Evolutionary conservation across 2,797 vertebrate species (phyloP), one percentile per base, ranked within the genome.

Genomic region (Scomberomorus guttatus): DNA sequence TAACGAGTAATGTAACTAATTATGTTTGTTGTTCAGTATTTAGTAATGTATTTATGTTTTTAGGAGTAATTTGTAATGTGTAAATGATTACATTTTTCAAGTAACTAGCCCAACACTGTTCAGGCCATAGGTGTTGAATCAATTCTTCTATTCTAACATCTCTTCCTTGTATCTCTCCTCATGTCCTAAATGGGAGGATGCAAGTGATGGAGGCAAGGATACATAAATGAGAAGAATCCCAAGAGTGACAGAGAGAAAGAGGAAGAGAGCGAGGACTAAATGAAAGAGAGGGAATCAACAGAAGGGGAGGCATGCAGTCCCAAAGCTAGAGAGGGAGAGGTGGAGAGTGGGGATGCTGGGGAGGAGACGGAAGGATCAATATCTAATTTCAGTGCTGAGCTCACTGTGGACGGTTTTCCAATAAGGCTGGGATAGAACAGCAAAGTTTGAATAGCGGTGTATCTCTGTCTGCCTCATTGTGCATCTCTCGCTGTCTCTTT

Each of bases 361-460:
- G 73, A 52, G 79, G 83, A 70, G 93, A 94, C 65, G 94, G 94
- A 94, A 92, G 94, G 95, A 98, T 99, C 97, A 97, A 98, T 99
- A 99, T 97, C 96, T 98, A 97, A 99, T 99, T 99, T 98, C 97
- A 93, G 95, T 95, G 93, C 95, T 90, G 94, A 96, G 96, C 96
- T 95, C 95, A 93, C 93, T 94, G 87, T 88, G 89, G 94, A 96
- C 92, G 94, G 96, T 96, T 97, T 96, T 96, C 97, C 97, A 96
- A 98, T 98, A 97, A 97, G 96, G 95, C 95, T 91, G 94, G 91
- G 90, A 93, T 84, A 89, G 88, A 94, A 93, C 90, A 91, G 82
- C 87, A 90, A 92, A 92, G 92, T 93, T 93, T 93, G 90, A 94
- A 94, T 90, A 93, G 93, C 58, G 27, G 59, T 82, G 71, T 71